phyloP scores from a whole-genome alignment of 35 echinoderm and acorn worm species.

The Apostichopus californicus region DNA sequence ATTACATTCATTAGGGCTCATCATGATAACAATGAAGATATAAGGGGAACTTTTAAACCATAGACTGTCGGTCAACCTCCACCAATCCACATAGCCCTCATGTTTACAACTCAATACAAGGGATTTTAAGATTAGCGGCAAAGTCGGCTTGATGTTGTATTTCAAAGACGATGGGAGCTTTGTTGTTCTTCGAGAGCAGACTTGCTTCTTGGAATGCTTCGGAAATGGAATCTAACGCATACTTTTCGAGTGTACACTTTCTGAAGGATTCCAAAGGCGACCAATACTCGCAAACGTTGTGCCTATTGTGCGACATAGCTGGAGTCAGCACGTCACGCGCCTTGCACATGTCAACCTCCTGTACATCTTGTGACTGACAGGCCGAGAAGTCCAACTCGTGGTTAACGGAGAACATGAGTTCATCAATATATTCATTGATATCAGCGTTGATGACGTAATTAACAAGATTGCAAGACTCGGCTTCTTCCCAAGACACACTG shows the following conservation, averaged over 20 bases:
- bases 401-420: background rate
- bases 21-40: too few relatives aligned
- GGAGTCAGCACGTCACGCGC: background rate
- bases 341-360: constrained; percentile 7
- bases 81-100: too few relatives aligned
- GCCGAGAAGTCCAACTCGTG: background rate
- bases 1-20: too few relatives aligned
- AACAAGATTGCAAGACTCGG: background rate
- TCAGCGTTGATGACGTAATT: background rate
- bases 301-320: background rate
- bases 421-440: background rate
- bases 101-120: background rate
- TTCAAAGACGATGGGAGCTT: background rate
- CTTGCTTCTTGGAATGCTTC: background rate
- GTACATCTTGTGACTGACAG: background rate
- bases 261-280: background rate
- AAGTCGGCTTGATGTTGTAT: background rate
- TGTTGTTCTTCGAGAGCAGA: background rate
- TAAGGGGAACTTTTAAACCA: too few relatives aligned
- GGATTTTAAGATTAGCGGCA: background rate
- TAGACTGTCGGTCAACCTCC: too few relatives aligned
- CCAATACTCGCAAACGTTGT: background rate
- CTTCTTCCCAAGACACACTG: background rate
- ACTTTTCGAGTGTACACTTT: background rate
- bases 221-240: background rate